A percentile compares a stretch with the other conserved stretches of the same genome.
Conservation (phyloP, 2,113 vertebrate species). For the Panthera uncia region DNA sequence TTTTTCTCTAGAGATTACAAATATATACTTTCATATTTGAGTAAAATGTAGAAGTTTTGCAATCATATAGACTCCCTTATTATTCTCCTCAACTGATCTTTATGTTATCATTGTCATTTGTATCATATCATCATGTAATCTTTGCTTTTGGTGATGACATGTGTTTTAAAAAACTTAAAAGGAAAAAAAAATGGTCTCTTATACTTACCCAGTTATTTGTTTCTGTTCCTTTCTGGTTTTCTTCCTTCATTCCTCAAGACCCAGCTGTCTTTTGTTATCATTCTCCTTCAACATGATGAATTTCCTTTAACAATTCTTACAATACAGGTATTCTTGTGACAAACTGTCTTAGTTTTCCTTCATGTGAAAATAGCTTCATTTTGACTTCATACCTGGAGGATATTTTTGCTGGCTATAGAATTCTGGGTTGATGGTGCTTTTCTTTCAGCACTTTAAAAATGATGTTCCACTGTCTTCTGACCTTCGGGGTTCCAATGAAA, state of each 20-base stretch:
- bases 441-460: neutral
- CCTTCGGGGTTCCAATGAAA: neutral
- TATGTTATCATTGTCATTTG: neutral
- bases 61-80: neutral
- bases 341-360: conserved; percentile 5
- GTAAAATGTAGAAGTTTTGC: neutral
- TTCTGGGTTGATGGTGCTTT: neutral
- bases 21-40: neutral
- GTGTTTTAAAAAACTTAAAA: neutral
- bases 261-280: neutral
- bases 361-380: neutral
- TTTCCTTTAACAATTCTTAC: neutral
- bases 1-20: neutral
- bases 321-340: neutral
- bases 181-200: neutral
- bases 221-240: neutral
- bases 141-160: neutral
- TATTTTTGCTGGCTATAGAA: neutral
- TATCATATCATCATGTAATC: neutral
- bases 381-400: neutral
- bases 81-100: neutral
- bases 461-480: neutral
- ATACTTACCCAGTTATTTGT: neutral
- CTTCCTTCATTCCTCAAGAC: neutral
- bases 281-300: neutral